A percentile compares a stretch with the other conserved stretches of the same genome.
phyloP scores from a whole-genome alignment of 1,140 invertebrate species.

The Trypoxylus dichotomus region DNA sequence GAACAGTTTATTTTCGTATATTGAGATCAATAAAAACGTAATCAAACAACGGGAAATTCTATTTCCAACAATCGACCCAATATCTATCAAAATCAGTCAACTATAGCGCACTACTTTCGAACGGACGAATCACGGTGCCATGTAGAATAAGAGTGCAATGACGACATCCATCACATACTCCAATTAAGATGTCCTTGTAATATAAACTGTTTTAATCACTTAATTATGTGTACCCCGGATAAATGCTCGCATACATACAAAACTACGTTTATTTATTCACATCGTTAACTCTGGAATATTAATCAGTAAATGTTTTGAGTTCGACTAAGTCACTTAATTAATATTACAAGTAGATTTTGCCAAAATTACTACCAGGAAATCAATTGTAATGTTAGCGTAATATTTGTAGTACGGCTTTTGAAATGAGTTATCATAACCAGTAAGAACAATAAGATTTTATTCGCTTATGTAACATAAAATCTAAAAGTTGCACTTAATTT shows the following conservation, averaged over 20 bases:
- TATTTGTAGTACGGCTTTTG: too few relatives aligned
- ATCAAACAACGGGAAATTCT: not conserved
- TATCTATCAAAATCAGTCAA: not conserved
- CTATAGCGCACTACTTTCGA: not conserved
- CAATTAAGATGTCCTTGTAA: not conserved
- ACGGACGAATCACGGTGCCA: not conserved
- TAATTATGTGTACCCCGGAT: not conserved
- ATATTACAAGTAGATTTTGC: too few relatives aligned
- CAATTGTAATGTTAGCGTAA: not conserved
- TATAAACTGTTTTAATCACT: not conserved
- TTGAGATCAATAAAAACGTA: too few relatives aligned
- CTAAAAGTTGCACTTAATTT: too few relatives aligned
- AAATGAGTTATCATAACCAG: too few relatives aligned
- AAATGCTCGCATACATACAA: not conserved
- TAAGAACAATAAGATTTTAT: too few relatives aligned
- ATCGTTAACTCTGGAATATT: not conserved
- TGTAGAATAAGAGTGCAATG: not conserved
- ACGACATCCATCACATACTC: not conserved
- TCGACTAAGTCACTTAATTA: not conserved
- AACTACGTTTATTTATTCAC: not conserved
- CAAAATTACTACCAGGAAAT: too few relatives aligned
- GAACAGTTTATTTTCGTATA: too few relatives aligned
- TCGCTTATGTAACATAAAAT: too few relatives aligned
- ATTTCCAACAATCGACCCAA: not conserved
- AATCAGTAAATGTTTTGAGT: not conserved